Base-by-base conservation (phyloP, 1,140 invertebrate genomes). In the Drosophila sp. region DNA sequence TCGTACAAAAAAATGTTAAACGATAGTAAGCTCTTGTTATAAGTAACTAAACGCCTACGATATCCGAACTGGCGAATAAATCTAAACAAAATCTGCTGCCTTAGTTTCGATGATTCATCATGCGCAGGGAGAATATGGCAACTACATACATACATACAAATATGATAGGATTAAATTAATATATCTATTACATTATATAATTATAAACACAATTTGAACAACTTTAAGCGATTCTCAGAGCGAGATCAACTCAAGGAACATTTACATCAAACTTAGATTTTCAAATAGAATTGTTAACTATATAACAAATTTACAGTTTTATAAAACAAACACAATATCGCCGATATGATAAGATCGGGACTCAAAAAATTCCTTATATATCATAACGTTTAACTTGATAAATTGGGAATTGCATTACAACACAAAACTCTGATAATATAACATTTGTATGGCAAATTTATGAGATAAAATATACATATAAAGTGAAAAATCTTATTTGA, bases 1-100 rank as follows among this genome's bases (percentile, higher is more conserved):
- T 86, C 82, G 82, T 85, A 86, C 70, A 81, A 81, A 8, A 38
- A 79, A 83, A 70, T 60, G 17, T 64, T 58, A 56, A 17, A 35
- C 7, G 40, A 25, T 25, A 32, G 23, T 27, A 27, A 50, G 44
- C 23, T 50, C 44, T 50, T 50, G 44, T 50, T 50, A 38, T 38
- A 38, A 38, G 35, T 38, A 50, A 50, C 23, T 50, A 50, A 17
- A 50, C 23, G 23, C 23, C 44, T 8, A 50, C 27, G 10, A 27
- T 50, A 50, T 50, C 44, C 44, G 4, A 50, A 10, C 44, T 50
- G 44, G 44, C 44, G 44, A 50, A 50, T 50, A 50, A 50, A 50
- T 50, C 8, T 23, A 7, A 25, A 50, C 7, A 50, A 50, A 38
- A 38, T 38, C 35, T 38, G 35, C 44, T 50, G 44, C 44, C 44